phyloP scores from a whole-genome alignment of 1,140 invertebrate genomes.

The Paramacrobiotus metropolitanus region DNA sequence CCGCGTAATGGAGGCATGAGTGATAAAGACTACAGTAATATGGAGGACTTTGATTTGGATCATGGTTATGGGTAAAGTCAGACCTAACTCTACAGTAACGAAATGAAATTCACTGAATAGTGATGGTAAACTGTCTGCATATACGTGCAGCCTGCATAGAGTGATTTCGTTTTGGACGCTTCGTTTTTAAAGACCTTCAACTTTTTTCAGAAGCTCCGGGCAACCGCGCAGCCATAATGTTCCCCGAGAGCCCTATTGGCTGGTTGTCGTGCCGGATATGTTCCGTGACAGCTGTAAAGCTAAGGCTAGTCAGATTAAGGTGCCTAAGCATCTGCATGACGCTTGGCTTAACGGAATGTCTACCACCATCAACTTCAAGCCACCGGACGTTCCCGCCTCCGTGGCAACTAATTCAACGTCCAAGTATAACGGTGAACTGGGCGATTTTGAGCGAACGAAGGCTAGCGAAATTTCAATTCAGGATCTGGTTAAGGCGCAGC shows the following conservation, averaged over 20 bases:
- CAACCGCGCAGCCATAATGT: constrained; percentile 2
- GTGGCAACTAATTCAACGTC: not conserved
- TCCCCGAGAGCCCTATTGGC: not conserved
- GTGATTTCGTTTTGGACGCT: too few species aligned
- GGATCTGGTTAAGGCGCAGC: not conserved
- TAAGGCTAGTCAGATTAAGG: not conserved
- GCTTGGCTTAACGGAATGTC: not conserved
- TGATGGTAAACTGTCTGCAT: not conserved
- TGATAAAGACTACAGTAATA: not conserved
- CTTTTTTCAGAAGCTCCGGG: not conserved
- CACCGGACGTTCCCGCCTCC: not conserved
- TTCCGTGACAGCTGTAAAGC: constrained; percentile 2
- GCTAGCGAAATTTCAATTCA: not conserved
- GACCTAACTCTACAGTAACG: not conserved
- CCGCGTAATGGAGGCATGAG: not conserved
- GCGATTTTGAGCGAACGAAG: not conserved
- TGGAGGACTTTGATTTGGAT: not conserved
- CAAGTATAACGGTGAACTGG: not conserved
- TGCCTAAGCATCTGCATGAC: not conserved
- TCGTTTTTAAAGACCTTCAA: not conserved
- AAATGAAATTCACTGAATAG: not conserved
- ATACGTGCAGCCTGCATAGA: too few species aligned
- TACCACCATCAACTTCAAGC: constrained; percentile 2
- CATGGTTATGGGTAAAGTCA: not conserved
- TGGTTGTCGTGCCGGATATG: not conserved